Percentiles rank a stretch among this genome's conserved stretches.
Evolutionary conservation across 1,140 invertebrate genomes (phyloP).

Genomic region (Scaptomyza graminum): DNA sequence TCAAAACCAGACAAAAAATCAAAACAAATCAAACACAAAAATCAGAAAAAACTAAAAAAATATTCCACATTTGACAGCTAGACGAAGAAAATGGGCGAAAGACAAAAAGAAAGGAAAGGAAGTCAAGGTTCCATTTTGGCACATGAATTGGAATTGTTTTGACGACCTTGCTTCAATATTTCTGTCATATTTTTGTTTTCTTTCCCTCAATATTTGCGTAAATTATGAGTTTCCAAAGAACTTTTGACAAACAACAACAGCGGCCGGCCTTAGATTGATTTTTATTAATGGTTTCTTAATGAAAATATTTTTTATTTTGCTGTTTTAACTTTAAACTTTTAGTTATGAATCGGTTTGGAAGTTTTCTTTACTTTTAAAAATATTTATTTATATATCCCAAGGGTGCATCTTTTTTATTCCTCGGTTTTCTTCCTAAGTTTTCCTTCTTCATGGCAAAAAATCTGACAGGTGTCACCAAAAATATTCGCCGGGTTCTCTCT

Average conservation of each 20-base stretch:
- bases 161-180: conserved; percentile 54
- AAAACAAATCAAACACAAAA: conserved; percentile 29
- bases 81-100: neutral
- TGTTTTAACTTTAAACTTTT: neutral
- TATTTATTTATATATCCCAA: no score
- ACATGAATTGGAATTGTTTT: conserved; percentile 55
- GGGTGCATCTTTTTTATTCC: no score
- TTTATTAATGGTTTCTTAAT: neutral
- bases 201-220: conserved; percentile 38
- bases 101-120: conserved; percentile 32
- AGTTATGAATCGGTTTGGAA: no score
- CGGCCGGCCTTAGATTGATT: neutral
- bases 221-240: conserved; percentile 5
- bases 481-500: conserved; percentile 32
- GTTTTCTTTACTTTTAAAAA: no score
- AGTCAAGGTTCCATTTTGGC: conserved; percentile 53
- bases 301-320: neutral
- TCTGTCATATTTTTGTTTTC: no score
- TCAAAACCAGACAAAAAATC: conserved; percentile 53
- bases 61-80: conserved; percentile 32
- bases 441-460: no score
- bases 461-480: conserved; percentile 53
- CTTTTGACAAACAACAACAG: neutral
- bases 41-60: no score
- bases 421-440: conserved; percentile 31